Conservation (phyloP, 2,888 invertebrate species). For the Drosophila meridiana region DNA sequence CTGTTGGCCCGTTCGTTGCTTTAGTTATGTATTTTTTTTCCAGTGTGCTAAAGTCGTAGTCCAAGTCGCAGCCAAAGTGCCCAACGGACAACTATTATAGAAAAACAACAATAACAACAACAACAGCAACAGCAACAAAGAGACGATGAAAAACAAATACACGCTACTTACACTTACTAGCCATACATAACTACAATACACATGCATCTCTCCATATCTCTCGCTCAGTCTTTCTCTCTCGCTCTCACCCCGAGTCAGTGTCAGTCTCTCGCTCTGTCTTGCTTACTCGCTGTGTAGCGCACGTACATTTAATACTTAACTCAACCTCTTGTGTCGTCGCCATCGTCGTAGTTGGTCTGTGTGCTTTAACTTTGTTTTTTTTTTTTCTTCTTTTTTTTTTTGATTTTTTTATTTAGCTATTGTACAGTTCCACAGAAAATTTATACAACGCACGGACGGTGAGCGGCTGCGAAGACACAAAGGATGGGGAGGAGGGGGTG, state of each 20-base stretch:
- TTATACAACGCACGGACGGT: conserved; percentile 74
- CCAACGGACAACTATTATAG: conserved; percentile 70
- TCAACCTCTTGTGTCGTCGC: conserved; percentile 52
- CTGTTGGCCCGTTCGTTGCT: conserved; percentile 49
- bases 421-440: conserved; percentile 79
- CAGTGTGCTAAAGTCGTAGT: conserved; percentile 50
- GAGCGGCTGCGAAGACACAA: conserved; percentile 25
- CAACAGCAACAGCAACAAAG: conserved; percentile 40
- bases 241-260: too few species aligned
- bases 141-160: conserved; percentile 72
- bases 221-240: not conserved
- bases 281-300: conserved; percentile 26
- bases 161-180: conserved; percentile 78
- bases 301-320: conserved; percentile 66
- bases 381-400: conserved; percentile 37
- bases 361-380: conserved; percentile 74
- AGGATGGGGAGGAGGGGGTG: conserved; percentile 9
- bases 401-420: conserved; percentile 69
- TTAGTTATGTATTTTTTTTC: conserved; percentile 39
- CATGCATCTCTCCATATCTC: conserved; percentile 34
- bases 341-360: conserved; percentile 45
- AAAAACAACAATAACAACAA: conserved; percentile 49
- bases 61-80: conserved; percentile 56
- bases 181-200: conserved; percentile 62
- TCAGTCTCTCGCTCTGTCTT: not conserved